Conservation (phyloP, 2,113 vertebrate species). For the Corythoichthys haematopterus region DNA sequence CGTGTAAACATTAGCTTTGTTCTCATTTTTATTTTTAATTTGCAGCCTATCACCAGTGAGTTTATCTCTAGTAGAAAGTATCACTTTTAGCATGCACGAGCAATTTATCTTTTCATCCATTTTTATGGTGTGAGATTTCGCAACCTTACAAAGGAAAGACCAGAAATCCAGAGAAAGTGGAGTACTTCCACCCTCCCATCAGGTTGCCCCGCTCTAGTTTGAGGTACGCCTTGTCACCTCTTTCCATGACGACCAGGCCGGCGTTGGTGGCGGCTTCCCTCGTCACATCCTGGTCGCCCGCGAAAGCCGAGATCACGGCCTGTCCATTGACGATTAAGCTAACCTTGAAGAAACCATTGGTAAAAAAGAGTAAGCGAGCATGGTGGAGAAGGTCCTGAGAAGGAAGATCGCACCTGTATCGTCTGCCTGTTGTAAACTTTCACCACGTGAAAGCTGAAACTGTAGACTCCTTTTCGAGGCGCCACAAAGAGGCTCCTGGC, state of each 20-base stretch:
- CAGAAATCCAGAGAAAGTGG: conserved; percentile 85
- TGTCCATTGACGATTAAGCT: conserved; percentile 80
- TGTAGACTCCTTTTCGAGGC: conserved; percentile 82
- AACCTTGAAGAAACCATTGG: conserved; percentile 58
- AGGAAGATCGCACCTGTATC: conserved; percentile 70
- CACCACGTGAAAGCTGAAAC: conserved; percentile 85
- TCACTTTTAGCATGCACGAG: no score
- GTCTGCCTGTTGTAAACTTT: conserved; percentile 88
- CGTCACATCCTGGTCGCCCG: conserved; percentile 84
- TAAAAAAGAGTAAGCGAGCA: neutral
- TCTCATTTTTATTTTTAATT: no score
- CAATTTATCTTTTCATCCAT: no score
- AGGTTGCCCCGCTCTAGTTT: conserved; percentile 82
- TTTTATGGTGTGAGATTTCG: no score
- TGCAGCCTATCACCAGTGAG: no score
- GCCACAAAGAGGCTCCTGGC: conserved; percentile 79
- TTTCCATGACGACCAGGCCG: conserved; percentile 79
- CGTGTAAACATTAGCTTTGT: no score
- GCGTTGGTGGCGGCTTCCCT: conserved; percentile 83
- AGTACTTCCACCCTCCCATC: conserved; percentile 86
- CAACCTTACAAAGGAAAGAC: conserved; percentile 77
- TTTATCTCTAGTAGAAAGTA: no score
- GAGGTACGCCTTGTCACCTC: conserved; percentile 82
- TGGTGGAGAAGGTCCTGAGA: neutral
- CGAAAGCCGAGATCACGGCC: conserved; percentile 83